Base-by-base conservation (phyloP, 2,113 vertebrate genomes). In the Nibea albiflora region DNA sequence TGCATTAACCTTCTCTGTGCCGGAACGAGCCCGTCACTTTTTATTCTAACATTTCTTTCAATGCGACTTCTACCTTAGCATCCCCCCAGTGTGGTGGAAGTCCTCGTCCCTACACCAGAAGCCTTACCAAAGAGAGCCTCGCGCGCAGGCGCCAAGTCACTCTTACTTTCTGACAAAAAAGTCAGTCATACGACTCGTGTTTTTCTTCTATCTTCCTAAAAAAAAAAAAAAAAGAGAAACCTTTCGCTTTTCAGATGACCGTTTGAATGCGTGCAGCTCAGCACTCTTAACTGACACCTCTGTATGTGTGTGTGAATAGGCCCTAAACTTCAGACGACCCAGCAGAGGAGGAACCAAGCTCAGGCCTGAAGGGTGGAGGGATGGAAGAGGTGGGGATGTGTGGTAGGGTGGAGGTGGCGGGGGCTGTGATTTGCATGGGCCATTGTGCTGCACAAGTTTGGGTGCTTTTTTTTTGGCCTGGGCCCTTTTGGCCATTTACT, bases 401-500 rank as follows among this genome's bases (percentile, higher is more conserved):
- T 87, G 82, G 74, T 54, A 64, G 87, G 89, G 85, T 83, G 82
- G 91, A 85, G 89, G 89, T 56, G 80, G 91, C 10, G 87, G 92
- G 90, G 90, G 91, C 84, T 82, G 80, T 93, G 89, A 96, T 96
- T 96, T 95, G 95, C 95, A 96, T 96, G 93, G 86, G 57, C 95
- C 89, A 95, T 96, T 96, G 95, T 96, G 89, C 94, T 92, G 90
- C 92, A 91, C 93, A 96, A 96, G 95, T 95, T 96, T 96, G 94
- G 95, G 94, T 95, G 94, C 93, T 95, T 94, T 94, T 95, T 95
- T 94, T 94, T 88, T 81, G 85, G 94, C 94, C 93, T 89, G 92
- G 93, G 92, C 94, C 94, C 92, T 94, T 95, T 94, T 95, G 94
- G 92, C 94, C 95, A 95, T 95, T 96, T 96, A 95, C 95, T 96